Base-by-base conservation (phyloP, 2,888 invertebrate species). In the Agrotis exclamationis region DNA sequence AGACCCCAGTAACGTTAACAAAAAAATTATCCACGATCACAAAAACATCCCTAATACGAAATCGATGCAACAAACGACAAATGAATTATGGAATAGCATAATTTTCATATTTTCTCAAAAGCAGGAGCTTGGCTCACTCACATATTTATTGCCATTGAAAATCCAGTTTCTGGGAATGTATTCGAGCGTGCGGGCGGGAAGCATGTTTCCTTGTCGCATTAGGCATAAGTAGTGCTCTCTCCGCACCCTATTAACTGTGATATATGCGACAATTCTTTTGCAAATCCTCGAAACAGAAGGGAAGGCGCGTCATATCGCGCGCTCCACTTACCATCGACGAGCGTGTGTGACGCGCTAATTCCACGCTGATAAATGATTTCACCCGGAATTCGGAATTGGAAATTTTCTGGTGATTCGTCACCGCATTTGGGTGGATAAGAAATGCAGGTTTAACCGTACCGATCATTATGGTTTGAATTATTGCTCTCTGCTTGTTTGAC, bases 191-290 rank as follows among this genome's bases (percentile, higher is more conserved):
- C 92, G 90, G 88, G 91, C 90, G 91, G 90, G 92, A 86, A 92
- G 89, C 95, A 94, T 95, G 95, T 95, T 95, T 93, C 95, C 95
- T 92, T 95, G 95, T 95, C 95, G 93, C 96, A 96, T 96, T 96
- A 96, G 94, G 95, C 94, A 95, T 95, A 96, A 96, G 96, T 94
- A 96, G 95, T 96, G 94, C 94, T 95, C 93, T 95, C 94, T 96
- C 94, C 92, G 91, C 94, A 93, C 95, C 96, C 96, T 96, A 96
- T 96, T 96, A 96, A 96, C 93, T 79, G 93, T 96, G 96, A 96
- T 95, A 95, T 95, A 96, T 96, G 94, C 93, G 95, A 93, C 95
- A 89, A 96, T 96, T 96, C 96, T 96, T 96, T 96, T 92, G 92
- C 90, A 92, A 95, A 95, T 93, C 95, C 94, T 90, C 89, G 89